These are phyloP conservation scores for Leptinotarsa lineolata DNA, from an alignment of 1,140 invertebrate genomes.

Conservation along the genomic window DNA sequence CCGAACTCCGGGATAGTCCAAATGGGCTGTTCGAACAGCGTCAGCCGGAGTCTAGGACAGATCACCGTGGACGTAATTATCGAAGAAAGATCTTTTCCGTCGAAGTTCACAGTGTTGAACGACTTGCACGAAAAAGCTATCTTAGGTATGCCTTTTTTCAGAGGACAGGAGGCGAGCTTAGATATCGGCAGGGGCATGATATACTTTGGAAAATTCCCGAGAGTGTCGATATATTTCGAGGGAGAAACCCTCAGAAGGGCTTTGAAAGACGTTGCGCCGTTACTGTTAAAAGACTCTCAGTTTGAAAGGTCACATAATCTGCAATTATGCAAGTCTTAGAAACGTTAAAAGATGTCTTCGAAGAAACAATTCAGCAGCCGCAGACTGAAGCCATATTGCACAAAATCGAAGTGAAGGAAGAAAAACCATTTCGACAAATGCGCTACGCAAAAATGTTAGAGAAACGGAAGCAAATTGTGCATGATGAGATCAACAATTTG, in stretches of 20 bases:
- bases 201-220: too few relatives aligned
- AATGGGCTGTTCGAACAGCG: neutral
- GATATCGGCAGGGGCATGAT: neutral
- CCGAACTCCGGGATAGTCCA: neutral
- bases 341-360: constrained; percentile 7
- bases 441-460: neutral
- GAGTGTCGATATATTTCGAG: too few relatives aligned
- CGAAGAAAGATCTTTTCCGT: neutral
- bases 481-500: constrained; percentile 36
- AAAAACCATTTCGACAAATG: neutral
- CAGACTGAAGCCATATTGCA: neutral
- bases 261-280: neutral
- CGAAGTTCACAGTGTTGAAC: neutral
- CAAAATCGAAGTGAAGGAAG: neutral
- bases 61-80: neutral
- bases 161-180: neutral
- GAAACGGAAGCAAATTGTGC: neutral
- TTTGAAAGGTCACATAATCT: too few relatives aligned
- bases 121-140: neutral
- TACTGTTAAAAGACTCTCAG: too few relatives aligned
- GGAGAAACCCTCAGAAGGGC: neutral
- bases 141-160: neutral
- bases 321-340: neutral
- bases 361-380: constrained; percentile 2
- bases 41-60: neutral